phyloP scores from a whole-genome alignment of 37 sponge, comb jelly and placozoan genomes.

The Tethya wilhelma region DNA sequence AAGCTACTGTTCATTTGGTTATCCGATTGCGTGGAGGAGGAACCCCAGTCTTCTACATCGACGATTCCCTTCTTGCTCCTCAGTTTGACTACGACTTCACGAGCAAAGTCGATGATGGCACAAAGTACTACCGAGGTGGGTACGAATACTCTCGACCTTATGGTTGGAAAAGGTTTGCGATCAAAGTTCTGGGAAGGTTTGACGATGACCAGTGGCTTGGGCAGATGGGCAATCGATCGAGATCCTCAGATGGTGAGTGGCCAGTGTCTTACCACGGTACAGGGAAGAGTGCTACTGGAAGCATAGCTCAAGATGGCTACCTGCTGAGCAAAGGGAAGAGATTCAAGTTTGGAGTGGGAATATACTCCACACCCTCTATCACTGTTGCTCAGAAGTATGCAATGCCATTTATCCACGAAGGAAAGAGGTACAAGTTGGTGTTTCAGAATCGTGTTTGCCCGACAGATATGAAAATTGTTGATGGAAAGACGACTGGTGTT shows the following conservation, averaged over 20 bases:
- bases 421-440: too few relatives aligned
- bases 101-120: slow-evolving; percentile 6
- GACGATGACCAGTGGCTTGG: slow-evolving; percentile 48
- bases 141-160: slow-evolving; percentile 42
- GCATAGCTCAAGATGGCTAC: slow-evolving; percentile 12
- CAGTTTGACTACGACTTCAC: slow-evolving; percentile 54
- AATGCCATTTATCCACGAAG: slow-evolving; percentile 10
- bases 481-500: too few relatives aligned
- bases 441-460: too few relatives aligned
- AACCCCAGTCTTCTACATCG: slow-evolving; percentile 23
- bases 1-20: slow-evolving; percentile 9
- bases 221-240: slow-evolving; percentile 29
- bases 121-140: slow-evolving; percentile 33
- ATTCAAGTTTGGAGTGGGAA: slow-evolving; percentile 17
- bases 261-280: slow-evolving; percentile 57
- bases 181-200: slow-evolving; percentile 28
- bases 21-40: slow-evolving; percentile 29
- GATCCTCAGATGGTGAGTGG: slow-evolving; percentile 33
- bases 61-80: slow-evolving; percentile 18
- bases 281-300: neutral
- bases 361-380: slow-evolving; percentile 34
- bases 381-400: slow-evolving; percentile 19
- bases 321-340: neutral
- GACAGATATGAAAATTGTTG: too few relatives aligned
- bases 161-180: slow-evolving; percentile 43